A percentile compares a stretch with the other conserved stretches of the same genome.
Evolutionary conservation across 2,888 invertebrate species (phyloP).

Genomic region (Coenonympha glycerion): DNA sequence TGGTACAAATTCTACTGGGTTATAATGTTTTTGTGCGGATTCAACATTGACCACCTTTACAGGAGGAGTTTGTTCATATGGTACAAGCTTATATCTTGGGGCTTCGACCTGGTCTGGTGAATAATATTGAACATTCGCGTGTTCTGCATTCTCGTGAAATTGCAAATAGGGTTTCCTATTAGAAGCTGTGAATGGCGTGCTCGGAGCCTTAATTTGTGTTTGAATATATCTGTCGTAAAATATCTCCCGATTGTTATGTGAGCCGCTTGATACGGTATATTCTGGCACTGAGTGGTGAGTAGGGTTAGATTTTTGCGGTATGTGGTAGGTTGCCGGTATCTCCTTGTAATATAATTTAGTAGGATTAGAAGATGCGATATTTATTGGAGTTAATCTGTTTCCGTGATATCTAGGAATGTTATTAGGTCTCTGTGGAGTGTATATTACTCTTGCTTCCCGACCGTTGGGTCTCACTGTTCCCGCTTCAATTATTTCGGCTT

Average conservation of each 20-base stretch:
- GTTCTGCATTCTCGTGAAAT: slow-evolving; percentile 45
- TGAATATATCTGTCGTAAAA: slow-evolving; percentile 43
- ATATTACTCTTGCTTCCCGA: slow-evolving; percentile 53
- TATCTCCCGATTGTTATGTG: slow-evolving; percentile 40
- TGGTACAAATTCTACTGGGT: slow-evolving; percentile 39
- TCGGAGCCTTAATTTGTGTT: slow-evolving; percentile 46
- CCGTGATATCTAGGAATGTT: slow-evolving; percentile 69
- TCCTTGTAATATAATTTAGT: slow-evolving; percentile 60
- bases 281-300: slow-evolving; percentile 46
- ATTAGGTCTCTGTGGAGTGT: slow-evolving; percentile 43
- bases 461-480: slow-evolving; percentile 39
- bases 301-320: slow-evolving; percentile 38
- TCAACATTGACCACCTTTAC: slow-evolving; percentile 42
- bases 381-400: slow-evolving; percentile 64
- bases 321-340: slow-evolving; percentile 43
- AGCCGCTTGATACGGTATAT: slow-evolving; percentile 27
- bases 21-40: slow-evolving; percentile 39
- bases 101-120: slow-evolving; percentile 51
- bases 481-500: slow-evolving; percentile 58
- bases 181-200: slow-evolving; percentile 36
- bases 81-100: slow-evolving; percentile 66
- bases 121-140: slow-evolving; percentile 56
- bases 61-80: slow-evolving; percentile 70
- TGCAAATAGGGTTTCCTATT: slow-evolving; percentile 53
- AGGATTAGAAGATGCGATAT: slow-evolving; percentile 67